A percentile compares a stretch with the other conserved stretches of the same genome.
Conservation (phyloP, 2,888 invertebrate species). For the Hesperia comma region DNA sequence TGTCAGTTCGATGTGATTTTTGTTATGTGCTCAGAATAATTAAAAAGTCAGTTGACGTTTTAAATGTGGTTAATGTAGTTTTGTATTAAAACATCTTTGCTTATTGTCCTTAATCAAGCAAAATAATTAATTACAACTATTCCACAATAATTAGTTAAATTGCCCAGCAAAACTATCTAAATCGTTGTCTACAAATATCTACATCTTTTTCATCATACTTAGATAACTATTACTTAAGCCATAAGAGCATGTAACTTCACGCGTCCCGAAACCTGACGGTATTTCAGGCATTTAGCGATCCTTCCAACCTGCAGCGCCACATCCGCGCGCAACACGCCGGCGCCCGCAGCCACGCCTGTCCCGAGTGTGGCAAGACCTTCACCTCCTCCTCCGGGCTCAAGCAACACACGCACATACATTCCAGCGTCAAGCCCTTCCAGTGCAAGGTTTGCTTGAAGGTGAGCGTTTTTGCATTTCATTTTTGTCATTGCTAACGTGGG, state of each 20-base stretch:
- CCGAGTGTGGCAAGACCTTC: constrained; percentile 99
- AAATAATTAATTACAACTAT: too few species aligned
- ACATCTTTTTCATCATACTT: constrained; percentile 1
- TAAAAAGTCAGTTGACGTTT: background rate
- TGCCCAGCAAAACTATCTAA: too few species aligned
- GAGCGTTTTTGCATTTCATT: constrained; percentile 45
- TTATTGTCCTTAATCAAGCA: too few species aligned
- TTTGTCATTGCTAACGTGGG: too few species aligned
- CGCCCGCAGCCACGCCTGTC: constrained; percentile 97
- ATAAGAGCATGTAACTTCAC: constrained; percentile 47
- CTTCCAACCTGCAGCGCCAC: constrained; percentile 98
- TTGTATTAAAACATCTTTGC: background rate
- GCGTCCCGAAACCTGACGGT: constrained; percentile 78
- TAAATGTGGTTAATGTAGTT: background rate
- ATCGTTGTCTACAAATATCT: too few species aligned
- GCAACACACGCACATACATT: constrained; percentile 99
- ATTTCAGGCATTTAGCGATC: constrained; percentile 96
- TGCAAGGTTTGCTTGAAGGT: constrained; percentile 98
- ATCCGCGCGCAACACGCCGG: constrained; percentile 98
- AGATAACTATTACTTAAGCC: constrained; percentile 18
- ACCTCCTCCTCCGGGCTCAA: constrained; percentile 98
- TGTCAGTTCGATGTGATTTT: background rate
- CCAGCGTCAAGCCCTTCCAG: constrained; percentile 98
- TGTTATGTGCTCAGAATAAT: constrained; percentile 8
- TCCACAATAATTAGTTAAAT: too few species aligned